These are phyloP conservation scores for Alces alces DNA, from an alignment of 2,113 vertebrate species.

Conservation along the genomic window DNA sequence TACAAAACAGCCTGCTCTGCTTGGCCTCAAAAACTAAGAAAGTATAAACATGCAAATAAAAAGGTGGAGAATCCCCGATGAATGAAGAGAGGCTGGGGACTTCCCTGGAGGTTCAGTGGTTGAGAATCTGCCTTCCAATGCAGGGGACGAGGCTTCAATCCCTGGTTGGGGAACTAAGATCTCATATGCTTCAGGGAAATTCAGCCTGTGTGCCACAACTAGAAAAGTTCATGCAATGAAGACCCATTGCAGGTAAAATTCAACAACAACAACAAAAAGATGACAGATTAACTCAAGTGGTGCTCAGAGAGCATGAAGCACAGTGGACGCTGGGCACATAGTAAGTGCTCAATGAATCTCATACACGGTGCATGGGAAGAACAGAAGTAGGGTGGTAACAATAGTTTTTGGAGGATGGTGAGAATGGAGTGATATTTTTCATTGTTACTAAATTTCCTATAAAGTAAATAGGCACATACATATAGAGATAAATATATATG, in stretches of 20 bases:
- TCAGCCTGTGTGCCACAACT: neutral
- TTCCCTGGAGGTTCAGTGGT: neutral
- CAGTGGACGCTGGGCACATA: neutral
- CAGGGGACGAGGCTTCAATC: neutral
- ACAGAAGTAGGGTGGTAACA: neutral
- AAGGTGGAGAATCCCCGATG: neutral
- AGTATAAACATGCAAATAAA: neutral
- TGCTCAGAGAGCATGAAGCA: accelerated
- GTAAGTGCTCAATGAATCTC: neutral
- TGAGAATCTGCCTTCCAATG: neutral
- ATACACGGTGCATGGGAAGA: neutral
- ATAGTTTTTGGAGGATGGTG: neutral
- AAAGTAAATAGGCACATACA: neutral
- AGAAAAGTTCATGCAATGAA: neutral
- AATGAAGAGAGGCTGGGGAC: neutral
- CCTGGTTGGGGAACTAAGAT: neutral
- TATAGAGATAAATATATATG: neutral
- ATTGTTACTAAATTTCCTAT: neutral
- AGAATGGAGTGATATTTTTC: neutral
- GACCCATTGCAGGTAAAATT: neutral
- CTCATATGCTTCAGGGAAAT: neutral
- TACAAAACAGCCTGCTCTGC: neutral
- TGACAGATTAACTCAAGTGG: accelerated
- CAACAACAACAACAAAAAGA: neutral
- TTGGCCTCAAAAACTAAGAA: neutral